These are phyloP conservation scores for Dicranocentrus wangi DNA, from an alignment of 2,888 invertebrate genomes.

Conservation along the genomic window DNA sequence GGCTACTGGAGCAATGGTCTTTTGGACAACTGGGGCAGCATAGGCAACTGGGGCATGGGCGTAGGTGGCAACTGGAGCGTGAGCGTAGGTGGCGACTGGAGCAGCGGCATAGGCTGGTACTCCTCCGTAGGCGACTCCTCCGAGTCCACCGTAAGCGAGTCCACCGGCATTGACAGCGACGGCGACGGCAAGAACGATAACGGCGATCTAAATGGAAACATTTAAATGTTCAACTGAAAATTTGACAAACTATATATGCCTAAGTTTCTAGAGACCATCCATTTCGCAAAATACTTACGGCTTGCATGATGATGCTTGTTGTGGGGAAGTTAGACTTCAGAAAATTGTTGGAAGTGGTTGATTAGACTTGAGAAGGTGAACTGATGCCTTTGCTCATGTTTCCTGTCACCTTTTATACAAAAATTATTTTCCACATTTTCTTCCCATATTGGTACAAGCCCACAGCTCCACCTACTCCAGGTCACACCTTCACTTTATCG, in stretches of 20 bases:
- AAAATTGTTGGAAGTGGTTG: constrained; percentile 28
- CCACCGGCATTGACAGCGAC: constrained; percentile 43
- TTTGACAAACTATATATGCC: too few relatives aligned
- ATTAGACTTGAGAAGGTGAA: constrained; percentile 36
- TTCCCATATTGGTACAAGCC: too few relatives aligned
- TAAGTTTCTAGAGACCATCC: not conserved
- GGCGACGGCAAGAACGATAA: constrained; percentile 19
- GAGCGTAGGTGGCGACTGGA: too few relatives aligned
- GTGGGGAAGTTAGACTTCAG: constrained; percentile 54
- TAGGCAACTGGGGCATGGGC: not conserved
- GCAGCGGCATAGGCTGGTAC: too few relatives aligned
- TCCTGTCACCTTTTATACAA: constrained; percentile 38
- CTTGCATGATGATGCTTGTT: constrained; percentile 52
- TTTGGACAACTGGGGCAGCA: constrained; percentile 14
- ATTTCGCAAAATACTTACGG: constrained; percentile 1
- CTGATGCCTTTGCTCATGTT: constrained; percentile 37
- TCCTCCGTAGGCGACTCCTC: too few relatives aligned
- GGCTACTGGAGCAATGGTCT: constrained; percentile 15
- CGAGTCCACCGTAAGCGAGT: constrained; percentile 44
- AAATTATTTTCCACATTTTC: too few relatives aligned
- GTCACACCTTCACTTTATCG: too few relatives aligned
- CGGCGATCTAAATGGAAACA: not conserved
- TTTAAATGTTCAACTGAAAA: too few relatives aligned
- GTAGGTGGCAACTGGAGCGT: not conserved
- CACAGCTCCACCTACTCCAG: too few relatives aligned